Conservation (phyloP, 2,797 vertebrate species). For the Rhincodon typus region DNA sequence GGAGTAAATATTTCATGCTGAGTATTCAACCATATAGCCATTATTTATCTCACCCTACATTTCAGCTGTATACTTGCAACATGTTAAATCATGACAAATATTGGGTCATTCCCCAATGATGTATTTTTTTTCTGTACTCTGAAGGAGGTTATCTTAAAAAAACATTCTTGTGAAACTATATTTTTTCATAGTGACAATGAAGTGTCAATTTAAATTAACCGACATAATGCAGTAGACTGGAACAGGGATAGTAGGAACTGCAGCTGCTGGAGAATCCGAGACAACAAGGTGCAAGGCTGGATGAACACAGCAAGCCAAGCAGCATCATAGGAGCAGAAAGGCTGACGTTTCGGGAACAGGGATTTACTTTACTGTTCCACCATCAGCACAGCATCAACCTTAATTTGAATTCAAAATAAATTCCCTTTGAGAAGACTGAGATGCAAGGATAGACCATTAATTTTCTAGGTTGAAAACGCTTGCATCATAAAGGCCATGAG, state of each 20-base stretch:
- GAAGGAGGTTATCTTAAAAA: not conserved
- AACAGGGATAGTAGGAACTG: too few species aligned
- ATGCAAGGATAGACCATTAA: not conserved
- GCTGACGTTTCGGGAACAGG: too few species aligned
- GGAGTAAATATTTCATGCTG: not conserved
- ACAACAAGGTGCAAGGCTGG: too few species aligned
- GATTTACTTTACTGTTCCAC: not conserved
- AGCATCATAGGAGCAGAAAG: too few species aligned
- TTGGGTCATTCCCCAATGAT: not conserved
- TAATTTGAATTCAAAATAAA: conserved; percentile 1
- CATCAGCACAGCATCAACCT: not conserved
- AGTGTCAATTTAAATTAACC: not conserved
- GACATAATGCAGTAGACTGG: not conserved
- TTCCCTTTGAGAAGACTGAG: not conserved
- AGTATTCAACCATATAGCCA: not conserved
- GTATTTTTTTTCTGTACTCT: not conserved
- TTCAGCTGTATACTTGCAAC: not conserved
- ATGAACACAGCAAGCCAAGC: too few species aligned
- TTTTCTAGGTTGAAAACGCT: not conserved
- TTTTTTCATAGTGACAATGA: not conserved
- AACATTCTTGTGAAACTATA: not conserved
- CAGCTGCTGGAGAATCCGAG: too few species aligned
- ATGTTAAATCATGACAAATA: not conserved
- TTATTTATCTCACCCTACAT: not conserved
- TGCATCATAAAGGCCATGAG: not conserved